phyloP scores from a whole-genome alignment of 2,113 vertebrate genomes.

The Malurus cyaneus region DNA sequence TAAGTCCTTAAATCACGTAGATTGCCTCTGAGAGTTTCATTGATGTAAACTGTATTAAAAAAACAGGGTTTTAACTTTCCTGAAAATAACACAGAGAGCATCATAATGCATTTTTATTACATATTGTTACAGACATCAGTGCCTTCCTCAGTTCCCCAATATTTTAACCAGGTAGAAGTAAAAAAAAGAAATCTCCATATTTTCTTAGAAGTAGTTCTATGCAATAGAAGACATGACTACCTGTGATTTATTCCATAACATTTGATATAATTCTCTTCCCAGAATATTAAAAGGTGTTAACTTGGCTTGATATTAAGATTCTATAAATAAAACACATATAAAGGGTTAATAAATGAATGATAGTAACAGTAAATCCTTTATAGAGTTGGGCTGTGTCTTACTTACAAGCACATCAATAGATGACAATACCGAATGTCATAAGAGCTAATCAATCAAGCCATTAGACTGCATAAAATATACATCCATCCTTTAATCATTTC shows the following conservation, averaged over 20 bases:
- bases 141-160: not conserved
- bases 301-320: not conserved
- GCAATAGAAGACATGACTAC: not conserved
- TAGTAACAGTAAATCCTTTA: not conserved
- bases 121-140: not conserved
- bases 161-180: not conserved
- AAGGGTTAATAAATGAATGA: conserved; percentile 33
- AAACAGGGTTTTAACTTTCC: not conserved
- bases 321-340: not conserved
- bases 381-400: not conserved
- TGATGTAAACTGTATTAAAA: not conserved
- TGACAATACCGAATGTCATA: not conserved
- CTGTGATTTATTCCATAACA: not conserved
- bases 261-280: not conserved
- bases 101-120: not conserved
- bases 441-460: not conserved
- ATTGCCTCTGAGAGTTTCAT: not conserved
- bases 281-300: not conserved
- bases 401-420: not conserved
- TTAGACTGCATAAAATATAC: not conserved
- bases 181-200: not conserved
- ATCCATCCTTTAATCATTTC: not conserved
- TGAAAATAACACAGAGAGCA: not conserved
- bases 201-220: not conserved
- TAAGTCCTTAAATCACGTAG: not conserved